Base-by-base conservation (phyloP, 2,888 invertebrate genomes). In the Polietes domitor region DNA sequence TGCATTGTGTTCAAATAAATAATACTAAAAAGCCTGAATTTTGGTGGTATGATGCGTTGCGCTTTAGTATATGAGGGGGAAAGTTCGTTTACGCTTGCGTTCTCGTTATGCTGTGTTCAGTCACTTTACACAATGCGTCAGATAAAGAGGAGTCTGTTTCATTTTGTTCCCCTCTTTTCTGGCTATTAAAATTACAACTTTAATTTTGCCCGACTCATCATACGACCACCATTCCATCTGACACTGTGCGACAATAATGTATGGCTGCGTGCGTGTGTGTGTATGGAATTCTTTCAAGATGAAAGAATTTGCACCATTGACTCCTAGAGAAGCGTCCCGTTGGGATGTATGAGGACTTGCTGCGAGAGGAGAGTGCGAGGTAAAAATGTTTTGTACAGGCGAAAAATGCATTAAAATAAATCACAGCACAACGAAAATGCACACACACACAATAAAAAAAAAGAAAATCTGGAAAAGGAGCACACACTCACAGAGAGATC, bases 321-420 rank as follows among this genome's bases (percentile, higher is more conserved):
- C 58, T 24, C 58, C 15, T 58, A 26, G n/a, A 61, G 61, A 61
- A n/a, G 61, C 61, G 15, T 61, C 28, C 61, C 61, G 61, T 61
- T 26, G 58, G 28, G 61, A 61, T 6, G 5, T n/a, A 28, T 15
- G 4, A 28, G 28, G 0, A 12, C 1, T 24, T 7, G 47, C n/a
- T n/a, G 58, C 26, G 24, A 24, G 24, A 61, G n/a, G 12, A 61
- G 32, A 9, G n/a, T 5, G 53, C 1, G 10, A 55, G 24, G 24
- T 10, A 55, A 19, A 55, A 50, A 12, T 15, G 19, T 28, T 15
- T 61, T 61, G n/a, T 15, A 12, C 15, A 26, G 61, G n/a, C 15
- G 32, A 61, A 26, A 61, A 15, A 61, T 61, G 32, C 28, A 61
- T 61, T 61, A 61, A 61, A 61, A 61, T 61, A 61, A 61, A 61